Evolutionary conservation across 2,797 vertebrate genomes (phyloP).

Genomic region (Cryptoprocta ferox): DNA sequence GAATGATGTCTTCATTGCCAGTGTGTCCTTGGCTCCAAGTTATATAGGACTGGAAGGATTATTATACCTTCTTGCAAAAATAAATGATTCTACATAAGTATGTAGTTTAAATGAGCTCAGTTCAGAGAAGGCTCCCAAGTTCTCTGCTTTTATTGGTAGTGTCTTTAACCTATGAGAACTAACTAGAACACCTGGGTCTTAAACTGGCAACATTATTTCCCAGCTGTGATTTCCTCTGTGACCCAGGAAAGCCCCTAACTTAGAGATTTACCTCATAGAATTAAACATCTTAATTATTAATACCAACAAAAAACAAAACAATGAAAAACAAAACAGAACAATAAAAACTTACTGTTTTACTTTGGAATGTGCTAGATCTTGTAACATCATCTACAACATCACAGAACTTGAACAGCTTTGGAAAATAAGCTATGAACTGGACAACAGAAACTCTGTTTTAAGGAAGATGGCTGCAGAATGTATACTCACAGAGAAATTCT

Average conservation of each 20-base stretch:
- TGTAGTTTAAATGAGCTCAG: neutral
- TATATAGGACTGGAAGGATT: constrained; percentile 47
- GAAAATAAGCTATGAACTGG: neutral
- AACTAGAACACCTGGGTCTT: neutral
- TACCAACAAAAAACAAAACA: neutral
- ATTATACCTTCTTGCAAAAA: constrained; percentile 10
- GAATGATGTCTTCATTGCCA: constrained; percentile 72
- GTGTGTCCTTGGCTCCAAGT: constrained; percentile 68
- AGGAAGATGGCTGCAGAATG: neutral
- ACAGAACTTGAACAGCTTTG: neutral
- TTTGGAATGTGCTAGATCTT: neutral
- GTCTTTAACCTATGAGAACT: neutral
- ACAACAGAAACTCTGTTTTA: neutral
- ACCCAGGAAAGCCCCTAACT: neutral
- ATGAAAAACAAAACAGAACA: neutral
- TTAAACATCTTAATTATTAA: constrained; percentile 6
- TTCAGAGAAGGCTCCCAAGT: neutral
- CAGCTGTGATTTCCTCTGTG: neutral
- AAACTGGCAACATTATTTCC: neutral
- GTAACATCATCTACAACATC: neutral
- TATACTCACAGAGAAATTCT: neutral
- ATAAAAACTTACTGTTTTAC: neutral
- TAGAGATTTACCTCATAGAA: neutral
- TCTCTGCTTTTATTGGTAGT: neutral
- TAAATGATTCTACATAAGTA: neutral